phyloP scores from a whole-genome alignment of 2,797 vertebrate genomes.

The Sylvilagus floridanus region DNA sequence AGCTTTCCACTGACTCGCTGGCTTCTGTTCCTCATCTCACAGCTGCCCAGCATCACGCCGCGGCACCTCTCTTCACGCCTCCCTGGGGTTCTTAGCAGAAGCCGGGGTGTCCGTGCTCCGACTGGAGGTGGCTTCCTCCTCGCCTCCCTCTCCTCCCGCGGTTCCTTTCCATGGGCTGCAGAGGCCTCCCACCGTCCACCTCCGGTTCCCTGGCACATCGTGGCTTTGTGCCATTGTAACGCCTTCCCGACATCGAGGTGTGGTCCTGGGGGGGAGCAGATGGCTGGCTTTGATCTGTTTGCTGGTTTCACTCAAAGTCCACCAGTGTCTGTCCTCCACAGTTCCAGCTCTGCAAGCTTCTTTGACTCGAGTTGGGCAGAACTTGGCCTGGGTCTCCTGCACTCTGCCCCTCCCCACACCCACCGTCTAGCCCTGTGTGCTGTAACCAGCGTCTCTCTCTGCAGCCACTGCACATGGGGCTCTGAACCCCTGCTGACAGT shows the following conservation, averaged over 20 bases:
- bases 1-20: neutral
- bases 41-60: neutral
- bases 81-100: neutral
- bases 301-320: neutral
- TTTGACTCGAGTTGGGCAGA: neutral
- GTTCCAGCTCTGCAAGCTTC: neutral
- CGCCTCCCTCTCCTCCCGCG: neutral
- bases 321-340: neutral
- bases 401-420: neutral
- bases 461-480: neutral
- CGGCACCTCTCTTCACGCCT: neutral
- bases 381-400: neutral
- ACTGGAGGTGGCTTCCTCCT: neutral
- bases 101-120: neutral
- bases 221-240: neutral
- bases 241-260: neutral
- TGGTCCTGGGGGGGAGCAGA: neutral
- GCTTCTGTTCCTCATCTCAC: neutral
- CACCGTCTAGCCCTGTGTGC: neutral
- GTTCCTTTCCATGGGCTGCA: neutral
- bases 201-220: neutral
- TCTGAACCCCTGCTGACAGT: slow-evolving; percentile 10
- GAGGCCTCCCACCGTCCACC: neutral
- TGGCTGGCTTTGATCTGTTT: neutral
- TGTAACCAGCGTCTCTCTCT: neutral